Evolutionary conservation across 2,888 invertebrate species (phyloP), one percentile per base, ranked within the genome.

Genomic region (Diplolepis rosae): DNA sequence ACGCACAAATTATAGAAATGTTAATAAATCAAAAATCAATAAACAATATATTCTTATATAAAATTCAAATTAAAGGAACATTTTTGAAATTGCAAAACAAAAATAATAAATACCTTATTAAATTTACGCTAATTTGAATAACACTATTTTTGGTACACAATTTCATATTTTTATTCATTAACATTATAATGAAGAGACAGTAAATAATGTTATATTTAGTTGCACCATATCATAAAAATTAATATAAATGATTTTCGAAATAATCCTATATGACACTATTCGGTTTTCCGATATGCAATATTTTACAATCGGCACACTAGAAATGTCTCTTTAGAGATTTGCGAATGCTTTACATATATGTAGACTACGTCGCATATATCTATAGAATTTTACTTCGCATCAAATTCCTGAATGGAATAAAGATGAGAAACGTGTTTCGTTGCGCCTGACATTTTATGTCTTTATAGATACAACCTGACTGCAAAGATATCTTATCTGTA

Each of bases 301-400:
- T 50, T 72, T 70, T 66, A 68, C 65, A 65, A 68, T 68, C 73
- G 42, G 28, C 28, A 42, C 9, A 51, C 32, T 11, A 7, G 24
- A 51, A 68, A 45, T 28, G 30, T 48, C 30, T 45, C 48, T 65
- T 65, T 65, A 15, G 68, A 67, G 50, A 48, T 71, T 42, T 28
- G 24, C 3, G 48, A 54, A 54, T 66, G 35, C 45, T 56, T 69
- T 54, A 61, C 27, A 61, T 13, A 42, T 45, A 11, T 2, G 28
- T 35, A 15, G 27, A 45, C 18, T n/a, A n/a, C n/a, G n/a, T n/a
- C n/a, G n/a, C 48, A 4, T 50, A 45, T 66, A 30, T 30, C 68
- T 11, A n/a, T 50, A 30, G 67, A 65, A 67, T 71, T 74, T 71
- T 70, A 70, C 72, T 70, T 70, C 42, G 65, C 69, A 66, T 74